A percentile compares a stretch with the other conserved stretches of the same genome.
Evolutionary conservation across 2,113 vertebrate species (phyloP).

Genomic region (Gulo gulo): DNA sequence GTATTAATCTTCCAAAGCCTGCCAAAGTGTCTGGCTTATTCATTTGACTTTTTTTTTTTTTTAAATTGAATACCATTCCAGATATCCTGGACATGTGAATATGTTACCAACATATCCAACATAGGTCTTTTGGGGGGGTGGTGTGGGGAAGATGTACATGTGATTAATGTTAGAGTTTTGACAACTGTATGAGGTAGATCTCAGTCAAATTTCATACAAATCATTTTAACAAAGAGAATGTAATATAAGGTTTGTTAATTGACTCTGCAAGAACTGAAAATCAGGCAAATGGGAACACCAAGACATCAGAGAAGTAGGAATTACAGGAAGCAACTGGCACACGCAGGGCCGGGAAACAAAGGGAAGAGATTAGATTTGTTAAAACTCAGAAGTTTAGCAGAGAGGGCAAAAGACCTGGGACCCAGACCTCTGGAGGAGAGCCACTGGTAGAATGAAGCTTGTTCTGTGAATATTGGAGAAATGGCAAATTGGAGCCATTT

Average conservation of each 20-base stretch:
- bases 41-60: neutral
- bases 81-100: neutral
- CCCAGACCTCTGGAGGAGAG: neutral
- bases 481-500: no score
- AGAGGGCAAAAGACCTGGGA: neutral
- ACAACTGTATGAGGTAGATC: neutral
- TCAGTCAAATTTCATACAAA: neutral
- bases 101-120: neutral
- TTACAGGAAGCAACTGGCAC: neutral
- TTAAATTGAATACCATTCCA: neutral
- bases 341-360: neutral
- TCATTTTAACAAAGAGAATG: neutral
- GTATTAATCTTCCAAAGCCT: neutral
- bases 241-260: neutral
- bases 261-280: neutral
- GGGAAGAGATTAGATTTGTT: neutral
- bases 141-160: no score
- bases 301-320: neutral
- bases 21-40: neutral
- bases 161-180: neutral
- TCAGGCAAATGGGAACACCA: neutral
- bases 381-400: neutral
- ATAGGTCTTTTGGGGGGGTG: neutral
- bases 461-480: neutral
- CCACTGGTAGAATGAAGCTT: neutral